A percentile compares a stretch with the other conserved stretches of the same genome.
Evolutionary conservation across 2,888 invertebrate genomes (phyloP).

Genomic region (Yponomeuta malinellus): DNA sequence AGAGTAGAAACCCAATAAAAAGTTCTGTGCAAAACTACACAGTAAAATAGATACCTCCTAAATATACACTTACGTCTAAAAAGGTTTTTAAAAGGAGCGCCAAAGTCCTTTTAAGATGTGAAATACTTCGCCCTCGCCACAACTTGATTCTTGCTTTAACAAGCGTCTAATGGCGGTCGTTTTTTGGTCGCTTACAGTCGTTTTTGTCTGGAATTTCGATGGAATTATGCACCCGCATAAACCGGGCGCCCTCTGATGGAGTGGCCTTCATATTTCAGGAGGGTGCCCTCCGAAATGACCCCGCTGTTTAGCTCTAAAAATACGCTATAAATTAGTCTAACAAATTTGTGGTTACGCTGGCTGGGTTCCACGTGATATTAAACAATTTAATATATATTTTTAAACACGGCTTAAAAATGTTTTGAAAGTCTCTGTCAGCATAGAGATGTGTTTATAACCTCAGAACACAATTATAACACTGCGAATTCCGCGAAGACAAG

Average conservation of each 20-base stretch:
- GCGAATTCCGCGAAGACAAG: too few species aligned
- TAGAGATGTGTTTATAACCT: too few species aligned
- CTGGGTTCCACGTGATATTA: too few species aligned
- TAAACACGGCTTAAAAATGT: too few species aligned
- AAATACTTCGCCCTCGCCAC: constrained; percentile 22
- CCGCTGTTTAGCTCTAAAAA: neutral
- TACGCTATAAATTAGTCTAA: neutral
- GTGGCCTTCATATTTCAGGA: constrained; percentile 32
- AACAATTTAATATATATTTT: too few species aligned
- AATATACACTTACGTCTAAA: neutral
- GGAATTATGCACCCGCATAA: constrained; percentile 43
- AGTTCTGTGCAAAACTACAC: neutral
- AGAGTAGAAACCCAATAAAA: too few species aligned
- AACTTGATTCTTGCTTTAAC: constrained; percentile 28
- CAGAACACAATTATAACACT: too few species aligned
- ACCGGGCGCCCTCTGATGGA: constrained; percentile 21
- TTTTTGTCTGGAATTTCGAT: constrained; percentile 26
- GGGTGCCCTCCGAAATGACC: constrained; percentile 18
- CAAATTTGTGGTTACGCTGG: too few species aligned
- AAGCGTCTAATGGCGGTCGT: constrained; percentile 35
- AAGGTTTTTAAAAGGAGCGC: constrained; percentile 13
- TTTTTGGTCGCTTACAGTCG: constrained; percentile 19
- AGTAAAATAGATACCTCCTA: neutral
- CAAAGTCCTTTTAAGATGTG: constrained; percentile 16
- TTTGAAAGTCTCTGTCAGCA: too few species aligned